Conservation (phyloP, 2,888 invertebrate genomes). For the Cryptus viduatorius region DNA sequence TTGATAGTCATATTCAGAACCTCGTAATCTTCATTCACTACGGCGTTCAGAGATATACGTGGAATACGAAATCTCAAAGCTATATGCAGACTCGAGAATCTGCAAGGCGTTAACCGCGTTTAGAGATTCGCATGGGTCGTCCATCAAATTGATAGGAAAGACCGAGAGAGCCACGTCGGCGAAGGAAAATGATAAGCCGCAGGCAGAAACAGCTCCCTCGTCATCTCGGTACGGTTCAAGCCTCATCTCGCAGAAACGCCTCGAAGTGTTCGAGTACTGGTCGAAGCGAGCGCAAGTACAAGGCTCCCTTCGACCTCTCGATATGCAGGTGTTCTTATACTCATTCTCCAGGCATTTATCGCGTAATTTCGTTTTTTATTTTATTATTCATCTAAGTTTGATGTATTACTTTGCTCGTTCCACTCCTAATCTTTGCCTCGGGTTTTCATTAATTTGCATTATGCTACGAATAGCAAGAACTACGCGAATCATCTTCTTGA, state of each 20-base stretch:
- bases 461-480: neutral
- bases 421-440: neutral
- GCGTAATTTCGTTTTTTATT: constrained; percentile 7
- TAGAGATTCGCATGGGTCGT: constrained; percentile 55
- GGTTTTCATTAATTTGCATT: constrained; percentile 7
- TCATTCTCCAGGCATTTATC: constrained; percentile 49
- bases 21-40: neutral
- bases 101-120: constrained; percentile 45
- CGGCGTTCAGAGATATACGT: neutral
- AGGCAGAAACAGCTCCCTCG: constrained; percentile 45
- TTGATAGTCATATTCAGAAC: neutral
- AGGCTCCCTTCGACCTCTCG: constrained; percentile 54
- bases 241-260: constrained; percentile 25
- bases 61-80: constrained; percentile 2
- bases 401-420: constrained; percentile 22
- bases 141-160: constrained; percentile 66
- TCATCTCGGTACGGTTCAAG: constrained; percentile 27
- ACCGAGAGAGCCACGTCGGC: constrained; percentile 59
- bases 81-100: neutral
- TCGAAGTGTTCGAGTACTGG: constrained; percentile 45
- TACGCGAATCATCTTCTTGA: too few species aligned
- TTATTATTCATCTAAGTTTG: constrained; percentile 19
- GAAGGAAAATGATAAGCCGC: constrained; percentile 62
- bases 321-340: constrained; percentile 50
- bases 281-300: constrained; percentile 46